These are phyloP conservation scores for Microdon myrmicae DNA, from an alignment of 2,888 invertebrate genomes.

Conservation along the genomic window DNA sequence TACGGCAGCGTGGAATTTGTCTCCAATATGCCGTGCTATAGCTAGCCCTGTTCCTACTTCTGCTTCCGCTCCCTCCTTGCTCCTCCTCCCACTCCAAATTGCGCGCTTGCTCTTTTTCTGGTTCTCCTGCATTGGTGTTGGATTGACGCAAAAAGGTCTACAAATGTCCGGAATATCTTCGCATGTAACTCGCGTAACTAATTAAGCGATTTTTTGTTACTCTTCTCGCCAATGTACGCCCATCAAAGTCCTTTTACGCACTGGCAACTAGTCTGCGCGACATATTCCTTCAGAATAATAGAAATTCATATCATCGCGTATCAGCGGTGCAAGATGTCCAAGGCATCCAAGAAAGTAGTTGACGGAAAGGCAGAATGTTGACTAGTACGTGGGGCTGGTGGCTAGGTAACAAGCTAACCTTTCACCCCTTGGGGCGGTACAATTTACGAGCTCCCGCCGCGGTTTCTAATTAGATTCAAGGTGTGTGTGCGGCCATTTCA, in stretches of 20 bases:
- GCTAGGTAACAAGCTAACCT: constrained; percentile 43
- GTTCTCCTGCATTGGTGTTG: no score
- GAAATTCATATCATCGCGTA: constrained; percentile 51
- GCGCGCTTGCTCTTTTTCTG: no score
- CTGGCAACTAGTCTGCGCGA: constrained; percentile 39
- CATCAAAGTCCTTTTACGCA: constrained; percentile 43
- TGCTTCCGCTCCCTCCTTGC: no score
- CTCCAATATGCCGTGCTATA: constrained; percentile 35
- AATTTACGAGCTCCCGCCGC: constrained; percentile 45
- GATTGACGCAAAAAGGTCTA: no score
- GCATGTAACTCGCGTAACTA: constrained; percentile 64
- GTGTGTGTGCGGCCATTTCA: constrained; percentile 18
- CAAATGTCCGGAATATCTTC: constrained; percentile 54
- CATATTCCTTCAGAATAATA: constrained; percentile 32
- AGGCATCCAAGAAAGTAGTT: no score
- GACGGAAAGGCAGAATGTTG: no score
- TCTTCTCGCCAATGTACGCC: constrained; percentile 12
- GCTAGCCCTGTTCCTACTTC: constrained; percentile 25
- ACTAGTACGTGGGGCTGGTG: no score
- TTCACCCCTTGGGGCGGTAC: constrained; percentile 47
- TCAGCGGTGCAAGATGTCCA: no score
- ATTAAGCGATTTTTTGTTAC: constrained; percentile 59
- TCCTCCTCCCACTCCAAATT: no score
- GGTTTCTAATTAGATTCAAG: constrained; percentile 43
- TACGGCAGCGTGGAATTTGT: constrained; percentile 44